Conservation (phyloP, 2,113 vertebrate species). For the Erinaceus europaeus region DNA sequence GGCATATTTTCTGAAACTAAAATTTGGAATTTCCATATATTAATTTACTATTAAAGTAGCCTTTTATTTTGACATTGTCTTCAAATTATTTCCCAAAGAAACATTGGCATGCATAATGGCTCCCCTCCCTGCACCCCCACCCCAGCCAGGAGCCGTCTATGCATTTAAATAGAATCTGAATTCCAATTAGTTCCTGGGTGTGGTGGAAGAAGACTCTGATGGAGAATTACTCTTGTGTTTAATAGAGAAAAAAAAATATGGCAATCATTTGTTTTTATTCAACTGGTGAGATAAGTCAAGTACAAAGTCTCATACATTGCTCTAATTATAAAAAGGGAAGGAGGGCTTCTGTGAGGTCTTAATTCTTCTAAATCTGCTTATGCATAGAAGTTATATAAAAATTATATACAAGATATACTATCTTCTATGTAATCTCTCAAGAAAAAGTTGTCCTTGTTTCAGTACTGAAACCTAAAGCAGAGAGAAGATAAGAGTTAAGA, state of each 20-base stretch:
- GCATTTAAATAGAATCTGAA: constrained; percentile 78
- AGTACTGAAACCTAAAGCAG: constrained; percentile 66
- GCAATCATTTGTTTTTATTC: constrained; percentile 65
- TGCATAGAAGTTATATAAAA: constrained; percentile 67
- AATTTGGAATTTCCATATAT: constrained; percentile 69
- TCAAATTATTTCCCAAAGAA: constrained; percentile 13
- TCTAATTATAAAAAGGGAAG: background rate
- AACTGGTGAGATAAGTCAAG: constrained; percentile 50
- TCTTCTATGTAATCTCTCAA: constrained; percentile 65
- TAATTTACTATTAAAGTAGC: constrained; percentile 56
- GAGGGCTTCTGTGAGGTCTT: background rate
- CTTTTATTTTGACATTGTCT: constrained; percentile 22
- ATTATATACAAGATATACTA: constrained; percentile 62
- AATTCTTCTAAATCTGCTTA: constrained; percentile 65
- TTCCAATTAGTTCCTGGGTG: constrained; percentile 60
- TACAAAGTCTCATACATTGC: background rate
- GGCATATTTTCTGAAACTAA: constrained; percentile 37
- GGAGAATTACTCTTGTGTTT: constrained; percentile 58
- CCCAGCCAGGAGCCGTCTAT: background rate
- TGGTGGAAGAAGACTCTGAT: background rate
- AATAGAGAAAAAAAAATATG: constrained; percentile 35
- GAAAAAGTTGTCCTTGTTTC: constrained; percentile 58
- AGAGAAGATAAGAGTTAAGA: constrained; percentile 65
- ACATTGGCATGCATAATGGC: background rate
- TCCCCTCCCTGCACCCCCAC: background rate